These are phyloP conservation scores for Semaprochilodus insignis DNA, from an alignment of 2,797 vertebrate genomes.

Conservation along the genomic window DNA sequence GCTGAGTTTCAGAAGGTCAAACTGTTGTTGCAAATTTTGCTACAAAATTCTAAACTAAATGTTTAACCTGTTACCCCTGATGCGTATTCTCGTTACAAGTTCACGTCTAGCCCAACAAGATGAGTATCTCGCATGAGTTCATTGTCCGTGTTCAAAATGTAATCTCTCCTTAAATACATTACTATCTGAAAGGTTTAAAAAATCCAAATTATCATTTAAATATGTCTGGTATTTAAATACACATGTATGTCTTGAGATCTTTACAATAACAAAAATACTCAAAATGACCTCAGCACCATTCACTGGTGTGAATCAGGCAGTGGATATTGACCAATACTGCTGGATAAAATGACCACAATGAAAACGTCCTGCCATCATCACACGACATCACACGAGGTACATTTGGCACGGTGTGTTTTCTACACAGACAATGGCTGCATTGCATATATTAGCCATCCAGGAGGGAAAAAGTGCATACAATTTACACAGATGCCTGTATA, in stretches of 20 bases:
- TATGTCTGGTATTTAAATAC: background rate
- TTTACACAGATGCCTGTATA: slow-evolving; percentile 12
- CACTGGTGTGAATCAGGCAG: background rate
- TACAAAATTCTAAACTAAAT: too few species aligned
- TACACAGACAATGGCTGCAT: slow-evolving; percentile 3
- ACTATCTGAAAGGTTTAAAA: too few species aligned
- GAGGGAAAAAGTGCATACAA: slow-evolving; percentile 10
- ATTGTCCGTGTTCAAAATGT: background rate
- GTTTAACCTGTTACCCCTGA: too few species aligned
- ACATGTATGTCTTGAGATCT: background rate
- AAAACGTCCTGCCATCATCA: slow-evolving; percentile 1
- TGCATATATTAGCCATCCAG: slow-evolving; percentile 25
- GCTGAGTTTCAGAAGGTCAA: too few species aligned
- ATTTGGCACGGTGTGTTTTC: slow-evolving; percentile 31
- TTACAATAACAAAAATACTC: background rate
- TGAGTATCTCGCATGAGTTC: background rate
- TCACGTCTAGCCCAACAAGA: background rate
- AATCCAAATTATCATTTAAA: background rate
- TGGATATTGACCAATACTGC: background rate
- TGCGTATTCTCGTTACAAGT: too few species aligned
- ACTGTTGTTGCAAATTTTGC: too few species aligned
- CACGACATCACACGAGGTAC: background rate
- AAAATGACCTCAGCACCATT: slow-evolving; percentile 11
- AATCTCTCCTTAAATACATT: background rate
- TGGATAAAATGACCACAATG: background rate